Evolutionary conservation across 2,113 vertebrate species (phyloP).

Genomic region (Oreochromis spilurus): DNA sequence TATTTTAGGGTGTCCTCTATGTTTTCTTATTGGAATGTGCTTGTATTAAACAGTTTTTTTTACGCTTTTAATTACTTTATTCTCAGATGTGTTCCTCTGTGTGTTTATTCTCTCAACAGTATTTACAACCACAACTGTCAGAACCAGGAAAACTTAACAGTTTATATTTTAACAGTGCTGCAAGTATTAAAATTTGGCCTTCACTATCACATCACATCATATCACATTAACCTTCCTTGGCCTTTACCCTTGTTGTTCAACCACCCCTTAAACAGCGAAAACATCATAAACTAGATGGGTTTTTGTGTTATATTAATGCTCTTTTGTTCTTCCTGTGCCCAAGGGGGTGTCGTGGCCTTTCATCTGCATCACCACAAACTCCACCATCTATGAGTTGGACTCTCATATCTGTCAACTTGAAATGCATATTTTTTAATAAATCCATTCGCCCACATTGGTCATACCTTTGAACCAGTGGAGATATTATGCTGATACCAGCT

Average conservation of each 20-base stretch:
- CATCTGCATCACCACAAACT: conserved; percentile 25
- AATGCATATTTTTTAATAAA: conserved; percentile 23
- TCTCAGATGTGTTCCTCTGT: background rate
- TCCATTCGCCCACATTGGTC: conserved; percentile 12
- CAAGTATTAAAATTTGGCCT: background rate
- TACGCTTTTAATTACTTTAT: background rate
- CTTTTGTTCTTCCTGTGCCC: background rate
- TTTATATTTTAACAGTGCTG: background rate
- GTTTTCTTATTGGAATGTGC: background rate
- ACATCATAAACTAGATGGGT: background rate
- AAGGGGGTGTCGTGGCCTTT: conserved; percentile 4
- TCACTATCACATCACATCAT: background rate
- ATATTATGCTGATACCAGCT: background rate
- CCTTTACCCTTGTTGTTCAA: background rate
- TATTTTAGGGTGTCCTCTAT: background rate
- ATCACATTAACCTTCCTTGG: background rate
- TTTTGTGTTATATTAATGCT: background rate
- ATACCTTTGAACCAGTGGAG: conserved; percentile 3
- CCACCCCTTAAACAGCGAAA: background rate
- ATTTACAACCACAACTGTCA: background rate
- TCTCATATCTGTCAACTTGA: background rate
- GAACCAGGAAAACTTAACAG: background rate
- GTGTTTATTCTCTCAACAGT: background rate
- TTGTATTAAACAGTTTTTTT: background rate
- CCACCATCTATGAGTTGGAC: background rate